Conservation (phyloP, 1,140 invertebrate species). For the Leptinotarsa defecta region DNA sequence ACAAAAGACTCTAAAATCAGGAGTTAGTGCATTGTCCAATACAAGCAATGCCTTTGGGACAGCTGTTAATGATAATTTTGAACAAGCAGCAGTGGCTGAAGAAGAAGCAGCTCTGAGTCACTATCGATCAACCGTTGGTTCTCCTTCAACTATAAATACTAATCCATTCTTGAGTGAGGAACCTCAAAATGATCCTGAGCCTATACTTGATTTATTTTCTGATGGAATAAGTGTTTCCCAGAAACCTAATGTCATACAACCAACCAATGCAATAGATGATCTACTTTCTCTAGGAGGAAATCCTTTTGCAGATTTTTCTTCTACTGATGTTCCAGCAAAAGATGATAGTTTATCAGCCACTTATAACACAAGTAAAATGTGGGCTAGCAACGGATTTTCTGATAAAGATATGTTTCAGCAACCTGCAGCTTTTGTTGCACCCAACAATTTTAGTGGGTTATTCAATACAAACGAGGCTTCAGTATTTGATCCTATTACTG, state of each 20-base stretch:
- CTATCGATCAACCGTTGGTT: slow-evolving; percentile 87
- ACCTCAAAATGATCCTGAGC: slow-evolving; percentile 60
- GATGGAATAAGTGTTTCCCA: slow-evolving; percentile 51
- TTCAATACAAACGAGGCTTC: slow-evolving; percentile 53
- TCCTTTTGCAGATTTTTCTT: slow-evolving; percentile 46
- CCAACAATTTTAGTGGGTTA: slow-evolving; percentile 52
- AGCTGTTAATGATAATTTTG: slow-evolving; percentile 82
- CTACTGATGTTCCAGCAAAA: slow-evolving; percentile 57
- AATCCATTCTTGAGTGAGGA: slow-evolving; percentile 83
- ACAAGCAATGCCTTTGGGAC: slow-evolving; percentile 85
- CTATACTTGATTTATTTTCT: slow-evolving; percentile 81
- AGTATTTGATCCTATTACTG: slow-evolving; percentile 71
- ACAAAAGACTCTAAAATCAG: slow-evolving; percentile 86
- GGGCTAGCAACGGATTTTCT: slow-evolving; percentile 38
- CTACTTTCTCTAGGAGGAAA: slow-evolving; percentile 74
- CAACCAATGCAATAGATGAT: slow-evolving; percentile 83
- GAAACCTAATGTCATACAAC: slow-evolving; percentile 40
- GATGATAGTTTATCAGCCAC: slow-evolving; percentile 31
- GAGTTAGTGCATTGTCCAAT: slow-evolving; percentile 86
- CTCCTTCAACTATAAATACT: slow-evolving; percentile 72
- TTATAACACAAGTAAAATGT: slow-evolving; percentile 23
- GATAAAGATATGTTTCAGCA: slow-evolving; percentile 31
- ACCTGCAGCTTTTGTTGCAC: slow-evolving; percentile 33
- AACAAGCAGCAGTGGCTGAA: slow-evolving; percentile 88
- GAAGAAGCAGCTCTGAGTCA: slow-evolving; percentile 93